Evolutionary conservation across 2,888 invertebrate species (phyloP).

Genomic region (Hydrotaea diabolus): DNA sequence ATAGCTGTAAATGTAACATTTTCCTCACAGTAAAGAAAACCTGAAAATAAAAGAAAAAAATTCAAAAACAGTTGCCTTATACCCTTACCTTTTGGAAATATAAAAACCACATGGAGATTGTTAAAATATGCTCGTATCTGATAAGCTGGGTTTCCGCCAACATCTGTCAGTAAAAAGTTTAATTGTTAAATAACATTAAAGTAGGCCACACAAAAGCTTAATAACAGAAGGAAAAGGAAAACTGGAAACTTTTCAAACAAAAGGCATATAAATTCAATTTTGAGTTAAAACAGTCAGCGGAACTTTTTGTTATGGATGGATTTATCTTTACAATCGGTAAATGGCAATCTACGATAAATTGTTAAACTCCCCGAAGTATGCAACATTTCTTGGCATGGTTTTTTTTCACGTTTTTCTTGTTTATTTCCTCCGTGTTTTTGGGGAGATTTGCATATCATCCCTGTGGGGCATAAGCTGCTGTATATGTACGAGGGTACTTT

Average conservation of each 20-base stretch:
- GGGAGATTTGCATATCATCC: neutral
- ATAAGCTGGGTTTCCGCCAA: neutral
- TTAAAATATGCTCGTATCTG: neutral
- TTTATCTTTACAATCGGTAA: constrained; percentile 5
- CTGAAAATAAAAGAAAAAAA: neutral
- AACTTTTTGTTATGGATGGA: neutral
- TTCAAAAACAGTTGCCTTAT: neutral
- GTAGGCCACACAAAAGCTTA: neutral
- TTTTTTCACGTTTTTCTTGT: too few species aligned
- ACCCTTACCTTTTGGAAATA: neutral
- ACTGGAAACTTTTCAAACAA: neutral
- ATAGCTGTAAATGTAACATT: neutral
- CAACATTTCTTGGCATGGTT: neutral
- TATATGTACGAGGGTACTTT: too few species aligned
- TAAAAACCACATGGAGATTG: neutral
- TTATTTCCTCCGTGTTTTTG: too few species aligned
- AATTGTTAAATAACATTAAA: constrained; percentile 26
- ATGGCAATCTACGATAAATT: constrained; percentile 18
- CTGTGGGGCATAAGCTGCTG: too few species aligned
- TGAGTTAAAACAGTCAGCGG: neutral
- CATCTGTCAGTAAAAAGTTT: constrained; percentile 8
- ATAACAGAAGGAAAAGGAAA: neutral
- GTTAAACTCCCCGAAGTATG: constrained; percentile 22
- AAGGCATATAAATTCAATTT: constrained; percentile 14
- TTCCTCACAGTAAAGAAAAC: neutral